These are phyloP conservation scores for Chiloscyllium punctatum DNA, from an alignment of 2,797 vertebrate species.

Conservation along the genomic window DNA sequence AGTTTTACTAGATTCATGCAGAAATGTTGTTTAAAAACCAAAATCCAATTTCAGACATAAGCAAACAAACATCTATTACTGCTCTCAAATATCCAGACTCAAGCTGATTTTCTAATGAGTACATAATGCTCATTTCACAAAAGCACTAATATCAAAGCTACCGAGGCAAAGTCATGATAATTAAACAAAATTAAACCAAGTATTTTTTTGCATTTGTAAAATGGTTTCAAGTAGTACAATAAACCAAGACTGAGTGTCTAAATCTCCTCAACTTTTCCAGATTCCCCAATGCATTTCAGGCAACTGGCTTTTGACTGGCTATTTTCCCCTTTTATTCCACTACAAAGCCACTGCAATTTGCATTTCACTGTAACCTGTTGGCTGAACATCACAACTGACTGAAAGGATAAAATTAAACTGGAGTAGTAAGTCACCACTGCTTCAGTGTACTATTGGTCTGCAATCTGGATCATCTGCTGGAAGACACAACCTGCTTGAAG, in stretches of 20 bases:
- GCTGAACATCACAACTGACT: background rate
- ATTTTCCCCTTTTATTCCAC: background rate
- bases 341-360: background rate
- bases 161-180: background rate
- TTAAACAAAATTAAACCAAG: background rate
- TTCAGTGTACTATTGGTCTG: background rate
- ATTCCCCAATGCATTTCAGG: background rate
- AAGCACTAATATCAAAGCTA: background rate
- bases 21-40: background rate
- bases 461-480: background rate
- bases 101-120: background rate
- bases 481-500: background rate
- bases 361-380: background rate
- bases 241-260: background rate
- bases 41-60: background rate
- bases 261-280: background rate
- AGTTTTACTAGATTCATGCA: background rate
- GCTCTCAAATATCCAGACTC: background rate
- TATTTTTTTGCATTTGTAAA: background rate
- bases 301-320: background rate
- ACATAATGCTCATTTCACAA: background rate
- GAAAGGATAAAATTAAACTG: background rate
- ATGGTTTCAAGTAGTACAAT: background rate
- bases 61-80: background rate
- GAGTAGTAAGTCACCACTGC: background rate